Evolutionary conservation across 2,113 vertebrate species (phyloP).

Genomic region (Dicerorhinus sumatrensis): DNA sequence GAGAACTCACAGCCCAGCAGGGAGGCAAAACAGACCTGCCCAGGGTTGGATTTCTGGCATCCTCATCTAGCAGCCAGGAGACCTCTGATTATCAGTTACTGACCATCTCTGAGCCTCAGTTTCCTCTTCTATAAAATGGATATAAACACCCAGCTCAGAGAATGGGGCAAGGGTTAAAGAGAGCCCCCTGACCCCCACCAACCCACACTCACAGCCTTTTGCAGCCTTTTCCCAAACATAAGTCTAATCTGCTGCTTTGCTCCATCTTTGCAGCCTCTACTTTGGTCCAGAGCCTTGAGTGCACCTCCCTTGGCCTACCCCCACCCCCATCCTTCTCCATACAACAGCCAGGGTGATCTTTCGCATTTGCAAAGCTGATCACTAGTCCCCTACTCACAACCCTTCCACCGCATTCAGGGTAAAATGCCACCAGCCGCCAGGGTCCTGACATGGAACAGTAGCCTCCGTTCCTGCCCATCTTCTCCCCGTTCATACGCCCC

Average conservation of each 20-base stretch:
- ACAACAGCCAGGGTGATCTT: not conserved
- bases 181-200: not conserved
- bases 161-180: not conserved
- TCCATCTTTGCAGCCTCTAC: not conserved
- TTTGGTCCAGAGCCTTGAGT: not conserved
- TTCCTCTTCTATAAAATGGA: not conserved
- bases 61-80: not conserved
- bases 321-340: not conserved
- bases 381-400: not conserved
- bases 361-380: not conserved
- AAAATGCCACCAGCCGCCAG: not conserved
- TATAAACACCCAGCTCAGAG: not conserved
- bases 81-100: not conserved
- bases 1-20: not conserved
- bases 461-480: not conserved
- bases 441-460: not conserved
- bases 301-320: not conserved
- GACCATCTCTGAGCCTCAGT: not conserved
- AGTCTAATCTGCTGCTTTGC: not conserved
- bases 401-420: not conserved
- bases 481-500: not conserved
- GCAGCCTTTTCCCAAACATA: not conserved
- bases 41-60: not conserved
- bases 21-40: not conserved
- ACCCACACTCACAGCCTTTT: fast-evolving